phyloP scores from a whole-genome alignment of 2,888 invertebrate genomes.

The Anarsia innoxiella region DNA sequence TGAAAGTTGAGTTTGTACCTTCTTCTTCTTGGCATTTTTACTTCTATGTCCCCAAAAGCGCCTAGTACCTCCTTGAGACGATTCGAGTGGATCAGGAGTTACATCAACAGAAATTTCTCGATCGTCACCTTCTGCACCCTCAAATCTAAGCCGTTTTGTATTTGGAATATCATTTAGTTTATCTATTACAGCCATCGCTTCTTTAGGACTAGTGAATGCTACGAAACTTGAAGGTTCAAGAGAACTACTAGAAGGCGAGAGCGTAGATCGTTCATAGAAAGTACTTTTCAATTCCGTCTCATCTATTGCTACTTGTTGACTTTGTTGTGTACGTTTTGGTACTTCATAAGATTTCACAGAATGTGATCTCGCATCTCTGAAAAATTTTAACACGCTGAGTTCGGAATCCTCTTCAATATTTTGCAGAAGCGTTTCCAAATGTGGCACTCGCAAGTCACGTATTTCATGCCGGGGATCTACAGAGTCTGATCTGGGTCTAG shows the following conservation, averaged over 20 bases:
- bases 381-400: slow-evolving; percentile 39
- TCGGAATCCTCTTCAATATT: slow-evolving; percentile 22
- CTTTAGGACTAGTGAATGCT: no score
- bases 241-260: background rate
- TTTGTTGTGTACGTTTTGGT: background rate
- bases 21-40: background rate
- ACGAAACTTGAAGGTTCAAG: background rate
- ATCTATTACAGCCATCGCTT: no score
- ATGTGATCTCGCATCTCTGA: slow-evolving; percentile 28
- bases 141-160: slow-evolving; percentile 34
- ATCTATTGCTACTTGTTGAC: background rate
- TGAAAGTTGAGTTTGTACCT: background rate
- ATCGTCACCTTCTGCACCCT: no score
- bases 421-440: slow-evolving; percentile 1
- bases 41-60: background rate
- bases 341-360: slow-evolving; percentile 15
- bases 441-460: background rate
- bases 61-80: background rate
- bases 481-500: background rate
- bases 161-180: slow-evolving; percentile 11
- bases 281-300: background rate
- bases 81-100: no score
- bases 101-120: no score
- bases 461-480: background rate
- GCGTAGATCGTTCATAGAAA: background rate